Conservation (phyloP, 1,140 invertebrate genomes). For the Drosophila murphyi region DNA sequence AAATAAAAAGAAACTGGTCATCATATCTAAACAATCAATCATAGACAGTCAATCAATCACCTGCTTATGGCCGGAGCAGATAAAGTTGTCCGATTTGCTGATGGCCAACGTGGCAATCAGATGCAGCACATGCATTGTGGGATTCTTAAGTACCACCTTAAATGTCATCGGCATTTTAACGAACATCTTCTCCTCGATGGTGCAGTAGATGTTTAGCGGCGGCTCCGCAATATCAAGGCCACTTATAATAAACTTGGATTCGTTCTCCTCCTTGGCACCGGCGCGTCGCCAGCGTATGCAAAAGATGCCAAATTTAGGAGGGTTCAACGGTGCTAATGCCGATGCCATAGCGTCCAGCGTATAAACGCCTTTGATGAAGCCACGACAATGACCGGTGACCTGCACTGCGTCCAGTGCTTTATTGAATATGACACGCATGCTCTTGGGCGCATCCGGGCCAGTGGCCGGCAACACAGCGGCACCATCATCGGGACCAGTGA, state of each 20-base stretch:
- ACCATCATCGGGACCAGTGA: conserved; percentile 68
- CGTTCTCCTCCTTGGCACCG: conserved; percentile 77
- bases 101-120: conserved; percentile 75
- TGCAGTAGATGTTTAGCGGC: conserved; percentile 82
- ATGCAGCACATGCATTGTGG: conserved; percentile 73
- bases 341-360: conserved; percentile 35
- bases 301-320: conserved; percentile 74
- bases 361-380: conserved; percentile 76
- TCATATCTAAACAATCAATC: not conserved
- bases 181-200: conserved; percentile 84
- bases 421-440: conserved; percentile 71
- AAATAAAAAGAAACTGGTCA: not conserved
- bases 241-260: conserved; percentile 81
- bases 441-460: conserved; percentile 35
- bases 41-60: conserved; percentile 29
- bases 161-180: conserved; percentile 84
- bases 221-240: conserved; percentile 78
- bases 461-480: not conserved
- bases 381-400: conserved; percentile 73
- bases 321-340: not conserved
- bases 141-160: conserved; percentile 80
- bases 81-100: conserved; percentile 83
- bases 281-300: conserved; percentile 80
- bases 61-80: conserved; percentile 83
- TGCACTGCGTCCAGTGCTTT: conserved; percentile 79